A percentile compares a stretch with the other conserved stretches of the same genome.
Evolutionary conservation across 2,797 vertebrate species (phyloP).

Genomic region (Hirundo rustica): DNA sequence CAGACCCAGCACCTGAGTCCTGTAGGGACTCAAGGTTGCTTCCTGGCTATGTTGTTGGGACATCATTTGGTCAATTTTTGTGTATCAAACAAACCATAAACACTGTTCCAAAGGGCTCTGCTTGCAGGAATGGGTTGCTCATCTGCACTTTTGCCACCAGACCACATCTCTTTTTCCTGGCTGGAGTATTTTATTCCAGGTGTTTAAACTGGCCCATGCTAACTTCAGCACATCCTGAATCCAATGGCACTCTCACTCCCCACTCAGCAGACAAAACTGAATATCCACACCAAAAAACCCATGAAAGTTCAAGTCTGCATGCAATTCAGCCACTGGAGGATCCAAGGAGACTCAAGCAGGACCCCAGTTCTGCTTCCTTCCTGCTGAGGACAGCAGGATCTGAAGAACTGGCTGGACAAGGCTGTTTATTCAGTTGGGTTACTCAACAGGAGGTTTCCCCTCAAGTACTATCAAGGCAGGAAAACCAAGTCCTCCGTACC

Average conservation of each 20-base stretch:
- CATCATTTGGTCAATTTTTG: background rate
- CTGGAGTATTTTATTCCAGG: background rate
- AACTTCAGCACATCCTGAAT: background rate
- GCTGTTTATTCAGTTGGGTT: background rate
- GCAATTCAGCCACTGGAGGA: background rate
- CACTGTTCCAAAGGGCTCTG: background rate
- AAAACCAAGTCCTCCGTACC: background rate
- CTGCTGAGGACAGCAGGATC: background rate
- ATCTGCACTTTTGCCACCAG: background rate
- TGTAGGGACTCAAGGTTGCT: background rate
- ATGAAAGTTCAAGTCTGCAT: background rate
- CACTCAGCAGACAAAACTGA: background rate
- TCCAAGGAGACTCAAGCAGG: background rate
- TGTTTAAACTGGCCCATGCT: background rate
- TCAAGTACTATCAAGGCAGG: background rate
- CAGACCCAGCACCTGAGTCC: accelerated
- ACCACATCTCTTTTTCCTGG: background rate
- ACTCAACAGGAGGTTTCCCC: background rate
- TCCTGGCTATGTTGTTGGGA: background rate
- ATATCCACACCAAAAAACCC: background rate
- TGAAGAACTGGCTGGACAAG: background rate
- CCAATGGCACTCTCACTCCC: background rate
- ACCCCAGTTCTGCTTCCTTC: background rate
- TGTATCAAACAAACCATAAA: background rate
- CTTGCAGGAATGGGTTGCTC: background rate